Evolutionary conservation across 2,113 vertebrate species (phyloP), one percentile per base, ranked within the genome.

Genomic region (Brachypodius melanocephalos): DNA sequence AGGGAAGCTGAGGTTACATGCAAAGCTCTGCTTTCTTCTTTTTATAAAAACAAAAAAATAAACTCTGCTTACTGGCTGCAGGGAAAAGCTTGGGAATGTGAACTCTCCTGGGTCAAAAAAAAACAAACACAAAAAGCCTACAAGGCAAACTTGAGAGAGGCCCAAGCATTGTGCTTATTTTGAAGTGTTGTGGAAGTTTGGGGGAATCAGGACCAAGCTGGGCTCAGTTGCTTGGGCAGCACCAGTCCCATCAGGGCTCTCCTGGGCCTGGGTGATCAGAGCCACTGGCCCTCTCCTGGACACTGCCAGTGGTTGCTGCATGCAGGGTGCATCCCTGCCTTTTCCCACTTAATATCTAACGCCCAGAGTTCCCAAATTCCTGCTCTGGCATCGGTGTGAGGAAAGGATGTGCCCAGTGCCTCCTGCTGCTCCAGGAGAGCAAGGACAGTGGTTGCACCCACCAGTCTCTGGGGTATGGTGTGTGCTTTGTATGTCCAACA

Each of bases 351-450:
- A 16, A 26, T 26, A 20, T 8, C 4, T 25, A 59, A 59, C 67
- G 17, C 29, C 20, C 14, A 36, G 57, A 58, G 69, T 43, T 72
- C 48, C 49, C 45, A 21, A 18, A 18, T 54, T 45, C 38, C 68
- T 21, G 5, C 34, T 73, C 42, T 0, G 0, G 21, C 55, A 9
- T 36, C 0, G 0, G 1, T 34, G 40, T 2, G 1, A 24, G 32
- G 5, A 3, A 14, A 66, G 32, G 36, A 52, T 32, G 36, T 43
- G 31, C 18, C 34, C 48, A 49, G 14, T 17, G 11, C 17, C 20
- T 69, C 16, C 20, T 2, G 1, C 48, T 31, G 34, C 58, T 73
- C 38, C 43, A 12, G 34, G 38, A 66, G 40, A 45, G 71, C 0
- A 0, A 48, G 45, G 45, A 11, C 1, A 2, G 49, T 18, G 48